Percentiles rank a stretch among this genome's conserved stretches.
Evolutionary conservation across 2,797 vertebrate species (phyloP).

Genomic region (Decapterus maruadsi): DNA sequence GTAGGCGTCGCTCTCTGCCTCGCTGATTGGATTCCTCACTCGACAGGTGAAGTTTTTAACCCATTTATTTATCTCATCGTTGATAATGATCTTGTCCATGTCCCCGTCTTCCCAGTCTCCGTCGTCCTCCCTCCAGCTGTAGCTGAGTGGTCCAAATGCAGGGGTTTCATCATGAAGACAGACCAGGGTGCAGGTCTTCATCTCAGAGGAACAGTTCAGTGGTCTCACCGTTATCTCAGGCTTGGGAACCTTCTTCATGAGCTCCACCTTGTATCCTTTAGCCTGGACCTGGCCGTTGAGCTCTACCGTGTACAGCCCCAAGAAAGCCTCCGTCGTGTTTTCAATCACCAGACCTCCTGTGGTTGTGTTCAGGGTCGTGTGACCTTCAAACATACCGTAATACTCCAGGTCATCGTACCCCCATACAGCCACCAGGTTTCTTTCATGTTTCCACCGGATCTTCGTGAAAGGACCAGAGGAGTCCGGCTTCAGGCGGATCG

Average conservation of each 20-base stretch:
- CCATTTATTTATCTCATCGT: accelerated
- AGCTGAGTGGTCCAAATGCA: background rate
- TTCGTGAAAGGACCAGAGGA: too few relatives aligned
- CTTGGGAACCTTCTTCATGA: accelerated
- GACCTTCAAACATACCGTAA: accelerated
- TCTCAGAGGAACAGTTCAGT: accelerated
- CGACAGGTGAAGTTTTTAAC: slow-evolving; percentile 3
- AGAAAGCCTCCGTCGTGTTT: accelerated
- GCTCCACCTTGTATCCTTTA: accelerated
- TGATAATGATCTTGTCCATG: accelerated
- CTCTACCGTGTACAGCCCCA: accelerated
- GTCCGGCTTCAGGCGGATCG: too few relatives aligned
- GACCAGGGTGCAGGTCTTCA: accelerated
- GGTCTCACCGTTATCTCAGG: background rate
- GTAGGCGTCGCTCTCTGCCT: accelerated
- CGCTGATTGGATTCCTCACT: background rate
- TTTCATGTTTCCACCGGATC: background rate
- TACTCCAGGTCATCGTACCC: accelerated
- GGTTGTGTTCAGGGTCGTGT: accelerated
- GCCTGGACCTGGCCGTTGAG: accelerated
- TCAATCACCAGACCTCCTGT: accelerated
- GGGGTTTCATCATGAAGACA: accelerated
- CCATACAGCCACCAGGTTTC: background rate
- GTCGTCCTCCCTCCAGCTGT: slow-evolving; percentile 19
- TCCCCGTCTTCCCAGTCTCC: accelerated